Conservation (phyloP, 2,113 vertebrate genomes). For the Megalops atlanticus region DNA sequence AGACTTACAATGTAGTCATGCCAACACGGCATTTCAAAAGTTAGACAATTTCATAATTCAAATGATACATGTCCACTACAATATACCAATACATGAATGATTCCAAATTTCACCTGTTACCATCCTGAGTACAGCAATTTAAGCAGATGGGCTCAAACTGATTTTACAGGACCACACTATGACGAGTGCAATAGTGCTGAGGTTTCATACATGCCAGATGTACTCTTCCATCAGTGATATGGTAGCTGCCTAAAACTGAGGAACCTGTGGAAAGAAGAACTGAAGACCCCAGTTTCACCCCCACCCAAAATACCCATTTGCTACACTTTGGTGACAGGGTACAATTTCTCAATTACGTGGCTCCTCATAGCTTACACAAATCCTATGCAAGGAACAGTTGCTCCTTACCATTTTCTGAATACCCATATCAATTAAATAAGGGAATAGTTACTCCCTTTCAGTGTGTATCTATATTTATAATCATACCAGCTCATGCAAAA, state of each 20-base stretch:
- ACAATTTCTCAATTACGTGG: not conserved
- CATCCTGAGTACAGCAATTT: conserved; percentile 53
- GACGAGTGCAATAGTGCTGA: conserved; percentile 37
- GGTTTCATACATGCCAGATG: conserved; percentile 26
- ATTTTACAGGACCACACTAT: conserved; percentile 46
- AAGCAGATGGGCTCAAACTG: conserved; percentile 50
- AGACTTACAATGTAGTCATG: no score
- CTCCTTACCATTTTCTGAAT: conserved; percentile 20
- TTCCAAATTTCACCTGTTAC: conserved; percentile 46
- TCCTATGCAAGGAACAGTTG: conserved; percentile 16
- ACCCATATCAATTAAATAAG: no score
- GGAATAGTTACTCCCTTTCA: conserved; percentile 64
- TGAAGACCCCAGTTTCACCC: conserved; percentile 62
- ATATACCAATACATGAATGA: conserved; percentile 61
- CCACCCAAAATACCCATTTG: conserved; percentile 29
- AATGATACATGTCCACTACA: conserved; percentile 13
- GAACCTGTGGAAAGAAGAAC: conserved; percentile 73
- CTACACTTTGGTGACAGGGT: conserved; percentile 3
- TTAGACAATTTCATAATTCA: no score
- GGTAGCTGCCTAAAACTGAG: conserved; percentile 50
- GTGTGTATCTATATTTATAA: no score
- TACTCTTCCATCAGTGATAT: conserved; percentile 38
- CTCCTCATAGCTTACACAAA: not conserved
- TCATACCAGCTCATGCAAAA: conserved; percentile 66
- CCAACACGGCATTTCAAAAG: no score